Evolutionary conservation across 2,888 invertebrate species (phyloP), one percentile per base, ranked within the genome.

Genomic region (Nipponacmea schrenckii): DNA sequence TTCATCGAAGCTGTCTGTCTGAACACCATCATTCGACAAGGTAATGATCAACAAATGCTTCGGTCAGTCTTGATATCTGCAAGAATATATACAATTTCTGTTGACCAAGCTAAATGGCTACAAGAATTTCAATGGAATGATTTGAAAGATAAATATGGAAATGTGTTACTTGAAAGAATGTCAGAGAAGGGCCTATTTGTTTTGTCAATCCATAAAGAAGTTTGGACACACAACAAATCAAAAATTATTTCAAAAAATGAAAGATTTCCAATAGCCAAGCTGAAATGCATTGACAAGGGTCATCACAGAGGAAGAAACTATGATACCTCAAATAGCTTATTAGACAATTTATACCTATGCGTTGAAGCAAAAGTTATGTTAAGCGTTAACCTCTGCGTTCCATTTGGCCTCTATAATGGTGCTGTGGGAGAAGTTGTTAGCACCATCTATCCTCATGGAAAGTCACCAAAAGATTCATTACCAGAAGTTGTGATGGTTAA

Each of bases 401-500:
- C 63, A n/a, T 75, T 48, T 75, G 78, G 79, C 10, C 63, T 78
- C 0, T 79, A 72, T 45, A 80, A 80, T 77, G 77, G 77, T 20
- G 48, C 75, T 3, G 46, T 70, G n/a, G 80, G 77, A 0, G 71
- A 14, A 44, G 71, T 79, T 20, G 39, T 69, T 8, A 76, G 78
- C 56, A 76, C 79, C 14, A 39, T 80, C 8, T 80, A 79, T 27
- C 63, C 66, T 5, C 17, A 68, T 68, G 77, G 69, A 15, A 67
- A 46, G 44, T 67, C 31, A n/a, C 75, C 74, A 62, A 20, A 15
- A n/a, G 67, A 70, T n/a, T 66, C 70, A 24, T 62, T 74, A 26
- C 77, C 80, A 20, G 71, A 72, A 72, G 77, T 75, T 62, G 76
- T 80, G 2, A 77, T 79, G 73, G 79, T 81, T 10, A 62, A 73